Base-by-base conservation (phyloP, 2,888 invertebrate species). In the Cotesia congregata region DNA sequence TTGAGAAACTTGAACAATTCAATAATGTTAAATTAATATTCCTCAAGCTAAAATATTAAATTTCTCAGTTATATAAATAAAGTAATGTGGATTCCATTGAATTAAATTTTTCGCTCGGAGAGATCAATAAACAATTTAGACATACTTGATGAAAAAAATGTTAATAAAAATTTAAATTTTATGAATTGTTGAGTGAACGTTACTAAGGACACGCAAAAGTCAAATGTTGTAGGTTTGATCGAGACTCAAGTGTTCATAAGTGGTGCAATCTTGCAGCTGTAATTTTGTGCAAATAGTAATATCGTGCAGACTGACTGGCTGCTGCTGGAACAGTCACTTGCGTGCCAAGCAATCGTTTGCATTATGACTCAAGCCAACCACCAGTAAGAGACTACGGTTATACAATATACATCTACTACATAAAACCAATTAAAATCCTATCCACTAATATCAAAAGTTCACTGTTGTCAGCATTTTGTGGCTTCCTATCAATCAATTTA, bases 261-360 rank as follows among this genome's bases (percentile, higher is more conserved):
- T 85, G 83, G 82, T 78, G 86, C 85, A 86, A 86, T 86, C 85
- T 85, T 83, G 80, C 65, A 78, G 82, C 79, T 83, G 84, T 87
- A 87, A 87, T 87, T 87, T 87, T 87, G 87, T 86, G 86, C 87
- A 87, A 87, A 87, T 87, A 87, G 86, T 87, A 87, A 87, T 87
- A 86, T 86, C 87, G 86, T 86, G 86, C 84, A 83, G 85, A 85
- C 85, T 83, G 80, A 83, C 83, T 80, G 80, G 82, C 80, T 80
- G 79, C 80, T 71, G 69, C 60, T 80, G 76, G 73, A 72, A 72
- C 73, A 73, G 76, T 67, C 41, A 79, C 64, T 87, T 83, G 87
- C 87, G 86, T 87, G 87, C 80, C 85, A 81, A 81, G 80, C 82
- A 83, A 86, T 86, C 86, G 83, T 87, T 86, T 85, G 82, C 87